phyloP scores from a whole-genome alignment of 2,113 vertebrate species.

The Elachura formosa region DNA sequence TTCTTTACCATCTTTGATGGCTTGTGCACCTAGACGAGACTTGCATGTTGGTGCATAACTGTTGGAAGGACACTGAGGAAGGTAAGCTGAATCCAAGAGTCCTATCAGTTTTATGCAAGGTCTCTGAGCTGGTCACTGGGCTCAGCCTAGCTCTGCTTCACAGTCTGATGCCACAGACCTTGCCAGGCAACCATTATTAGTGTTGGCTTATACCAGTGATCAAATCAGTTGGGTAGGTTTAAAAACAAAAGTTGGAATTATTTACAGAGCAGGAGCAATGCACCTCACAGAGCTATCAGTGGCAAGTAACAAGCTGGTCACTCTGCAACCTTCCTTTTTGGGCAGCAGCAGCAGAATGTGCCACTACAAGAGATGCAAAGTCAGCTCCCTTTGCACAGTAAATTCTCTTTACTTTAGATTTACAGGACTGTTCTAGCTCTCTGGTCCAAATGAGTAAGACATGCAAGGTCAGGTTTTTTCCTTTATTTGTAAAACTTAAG shows the following conservation, averaged over 20 bases:
- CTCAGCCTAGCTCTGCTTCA: background rate
- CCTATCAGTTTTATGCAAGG: background rate
- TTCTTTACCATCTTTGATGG: background rate
- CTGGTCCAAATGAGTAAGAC: background rate
- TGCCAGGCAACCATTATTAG: background rate
- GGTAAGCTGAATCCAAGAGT: background rate
- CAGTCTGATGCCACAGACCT: background rate
- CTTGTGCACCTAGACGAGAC: background rate
- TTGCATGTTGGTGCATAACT: background rate
- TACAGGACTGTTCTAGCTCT: background rate
- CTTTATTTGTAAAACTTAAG: background rate
- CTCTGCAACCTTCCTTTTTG: background rate
- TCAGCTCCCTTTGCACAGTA: background rate
- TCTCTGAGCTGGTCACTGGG: background rate
- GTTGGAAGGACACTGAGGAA: background rate
- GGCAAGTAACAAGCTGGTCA: background rate
- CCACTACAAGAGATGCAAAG: background rate
- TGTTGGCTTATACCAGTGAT: background rate
- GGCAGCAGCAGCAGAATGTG: background rate
- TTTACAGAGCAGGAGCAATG: background rate
- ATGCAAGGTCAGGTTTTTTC: background rate
- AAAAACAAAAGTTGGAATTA: background rate
- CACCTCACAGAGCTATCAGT: background rate
- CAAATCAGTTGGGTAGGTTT: background rate
- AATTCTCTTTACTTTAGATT: background rate